Base-by-base conservation (phyloP, 2,797 vertebrate species). In the Rhynchonycteris naso region DNA sequence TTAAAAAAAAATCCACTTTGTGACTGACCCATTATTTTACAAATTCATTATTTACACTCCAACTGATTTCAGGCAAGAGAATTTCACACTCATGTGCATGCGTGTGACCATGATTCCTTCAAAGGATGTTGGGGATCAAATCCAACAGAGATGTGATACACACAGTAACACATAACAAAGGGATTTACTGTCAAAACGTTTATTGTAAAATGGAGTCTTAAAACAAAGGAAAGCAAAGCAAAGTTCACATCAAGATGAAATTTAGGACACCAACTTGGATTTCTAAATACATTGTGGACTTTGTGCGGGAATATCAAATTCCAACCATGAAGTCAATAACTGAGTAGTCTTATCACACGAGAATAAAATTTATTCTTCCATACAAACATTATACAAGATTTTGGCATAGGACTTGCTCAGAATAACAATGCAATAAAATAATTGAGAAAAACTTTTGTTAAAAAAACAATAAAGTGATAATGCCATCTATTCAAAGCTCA, bases 141-240 rank as follows among this genome's bases (percentile, higher is more conserved):
- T 75, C 90, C 97, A 98, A 98, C 50, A 83, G 38, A 91, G 95
- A 93, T 35, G 11, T 95, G 97, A 97, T 50, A 79, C 96, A 98
- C 97, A 98, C 96, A 98, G 97, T 91, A 97, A 98, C 98, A 98
- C 98, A 95, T 96, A 98, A 97, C 98, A 95, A 97, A 98, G 94
- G 97, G 72, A 95, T 98, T 98, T 98, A 98, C 98, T 98, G 98
- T 98, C 98, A 98, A 98, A 98, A 98, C 95, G 98, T 99, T 99
- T 99, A 99, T 99, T 99, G 98, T 98, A 98, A 98, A 99, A 98
- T 98, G 98, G 98, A 98, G 97, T 98, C 97, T 98, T 97, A 98
- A 97, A 98, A 98, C 98, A 98, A 97, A 98, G 97, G 97, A 97
- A 98, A 98, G 98, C 96, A 43, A 43, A 43, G 43, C 43, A 97